Evolutionary conservation across 2,797 vertebrate species (phyloP), one percentile per base, ranked within the genome.

Genomic region (Cuculus canorus): DNA sequence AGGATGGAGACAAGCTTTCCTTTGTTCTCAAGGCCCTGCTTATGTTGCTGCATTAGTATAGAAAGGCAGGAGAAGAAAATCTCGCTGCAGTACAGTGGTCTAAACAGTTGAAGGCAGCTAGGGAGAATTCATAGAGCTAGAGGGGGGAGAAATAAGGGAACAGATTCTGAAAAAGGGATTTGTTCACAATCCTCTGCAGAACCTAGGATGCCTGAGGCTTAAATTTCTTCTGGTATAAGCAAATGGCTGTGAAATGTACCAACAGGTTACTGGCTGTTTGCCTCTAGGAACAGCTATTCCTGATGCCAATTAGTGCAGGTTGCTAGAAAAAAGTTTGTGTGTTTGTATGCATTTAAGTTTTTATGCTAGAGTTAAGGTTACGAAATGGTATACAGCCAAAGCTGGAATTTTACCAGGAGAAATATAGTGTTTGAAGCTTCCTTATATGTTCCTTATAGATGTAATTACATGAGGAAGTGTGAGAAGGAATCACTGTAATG

Each of bases 231-330:
- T 86, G n/a, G 48, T 88, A 32, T 90, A 83, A 91, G 64, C 52
- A 94, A 96, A 91, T 86, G 61, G n/a, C 35, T 88, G 79, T 89
- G 90, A 94, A 94, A 95, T 94, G 79, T 94, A 88, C 85, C 82
- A 95, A 79, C 43, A 83, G 83, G 71, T 90, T 93, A 91, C 75
- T 72, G 78, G 56, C 43, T 86, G 56, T 48, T 76, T 94, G 81
- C 66, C 43, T 88, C 79, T 76, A 87, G 71, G 70, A 95, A 59
- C 24, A 84, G 35, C 78, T 91, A 35, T 88, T 92, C 52, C 37
- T 82, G 54, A 43, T 84, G 52, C 37, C 54, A 92, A 8, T 81
- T 96, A 66, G 59, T 82, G 18, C 54, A 37, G 17, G 3, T 75
- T 25, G n/a, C 39, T 56, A 71, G 61, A 32, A 77, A 87, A 52